Evolutionary conservation across 1,140 invertebrate genomes (phyloP), one percentile per base, ranked within the genome.

Genomic region (Acromyrmex charruanus): DNA sequence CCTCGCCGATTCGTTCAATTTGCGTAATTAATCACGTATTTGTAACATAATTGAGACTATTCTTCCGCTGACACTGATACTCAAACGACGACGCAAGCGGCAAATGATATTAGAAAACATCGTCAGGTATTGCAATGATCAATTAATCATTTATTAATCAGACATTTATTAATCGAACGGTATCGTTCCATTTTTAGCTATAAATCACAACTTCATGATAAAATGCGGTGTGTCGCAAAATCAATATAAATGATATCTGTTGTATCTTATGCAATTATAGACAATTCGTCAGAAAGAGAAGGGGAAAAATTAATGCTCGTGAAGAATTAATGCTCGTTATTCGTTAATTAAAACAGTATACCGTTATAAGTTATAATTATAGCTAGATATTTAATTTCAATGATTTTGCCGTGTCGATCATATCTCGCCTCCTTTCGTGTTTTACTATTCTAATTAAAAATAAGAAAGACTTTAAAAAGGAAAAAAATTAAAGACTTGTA

Each of bases 11-110:
- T 61, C 55, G 55, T 59, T n/a, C 55, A 75, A 63, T 82, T 74
- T 82, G 55, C 55, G 39, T 82, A 82, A 82, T 84, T 84, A 74
- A 39, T 82, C 68, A 74, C 39, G 68, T 82, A 74, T 72, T 39
- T 58, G 21, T 28, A 74, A 74, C 39, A 74, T 35, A 58, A 72
- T 72, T 25, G 55, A 84, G 69, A 84, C 25, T 84, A 84, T 84
- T 74, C 55, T 84, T 74, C n/a, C 55, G 18, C 55, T 35, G 58
- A 49, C 18, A 18, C 79, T 21, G 35, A 72, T 72, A 72, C 53
- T 82, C 68, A 72, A 74, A 49, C 68, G 53, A 59, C 53, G 18
- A 59, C 35, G 55, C 68, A n/a, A 82, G 25, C 39, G 66, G 53
- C 68, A 16, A 81, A 44, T 53, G 7, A 53, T 21, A 3, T 39